Evolutionary conservation across 2,113 vertebrate genomes (phyloP), one percentile per base, ranked within the genome.

Genomic region (Colossoma macropomum): DNA sequence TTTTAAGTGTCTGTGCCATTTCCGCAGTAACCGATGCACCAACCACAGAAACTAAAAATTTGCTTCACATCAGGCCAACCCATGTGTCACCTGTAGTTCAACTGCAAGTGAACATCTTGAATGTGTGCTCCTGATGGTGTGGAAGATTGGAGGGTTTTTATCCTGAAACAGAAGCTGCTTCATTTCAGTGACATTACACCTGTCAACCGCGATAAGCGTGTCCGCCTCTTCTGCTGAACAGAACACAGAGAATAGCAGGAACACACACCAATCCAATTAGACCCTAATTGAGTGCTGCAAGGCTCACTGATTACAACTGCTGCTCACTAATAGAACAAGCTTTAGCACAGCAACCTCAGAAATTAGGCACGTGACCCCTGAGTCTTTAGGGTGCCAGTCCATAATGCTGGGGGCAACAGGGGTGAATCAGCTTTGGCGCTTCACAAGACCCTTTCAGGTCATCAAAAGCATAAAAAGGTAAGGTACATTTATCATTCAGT

Each of bases 221-320:
- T 84, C 86, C 86, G 87, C 90, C 88, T 90, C 85, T 84, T 90
- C 86, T 23, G 25, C 83, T 90, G 77, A 91, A 90, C 86, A 77
- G 75, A 87, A 77, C 63, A 72, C 76, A 73, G 56, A 77, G 19
- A 69, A 41, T 89, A 89, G 85, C 72, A 86, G 48, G 65, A 87
- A 89, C 87, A 91, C 83, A 86, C 83, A 83, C 87, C 91, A 90
- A 94, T 94, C 93, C 92, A 91, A 86, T 93, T 92, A 92, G 13
- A n/a, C 71, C 75, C 81, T 93, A 93, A 94, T 89, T 90, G 91
- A 88, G 89, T 89, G 89, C 91, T 91, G 90, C 91, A 91, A 87
- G 90, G 87, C 90, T 92, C 92, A 94, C 90, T 94, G 93, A 94
- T 92, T 93, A 90, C 90, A 91, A 90, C 89, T 88, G 88, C 87